Conservation (phyloP, 2,797 vertebrate genomes). For the Malurus leucopterus region DNA sequence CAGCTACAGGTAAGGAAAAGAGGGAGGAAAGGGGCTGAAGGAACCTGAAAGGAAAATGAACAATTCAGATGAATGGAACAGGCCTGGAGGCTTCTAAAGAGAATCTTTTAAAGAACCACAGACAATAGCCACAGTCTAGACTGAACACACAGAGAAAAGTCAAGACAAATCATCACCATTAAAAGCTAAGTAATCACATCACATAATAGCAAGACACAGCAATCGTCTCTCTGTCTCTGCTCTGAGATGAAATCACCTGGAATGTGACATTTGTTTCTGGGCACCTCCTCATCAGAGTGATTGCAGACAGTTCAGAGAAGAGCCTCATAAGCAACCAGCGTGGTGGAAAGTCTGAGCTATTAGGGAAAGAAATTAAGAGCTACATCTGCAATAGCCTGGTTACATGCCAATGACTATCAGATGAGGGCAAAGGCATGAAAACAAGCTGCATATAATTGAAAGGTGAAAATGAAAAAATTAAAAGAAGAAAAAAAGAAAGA, state of each 20-base stretch:
- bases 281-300: constrained; percentile 9
- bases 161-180: constrained; percentile 40
- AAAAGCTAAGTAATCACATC: constrained; percentile 52
- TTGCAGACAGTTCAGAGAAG: not conserved
- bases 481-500: fast-evolving
- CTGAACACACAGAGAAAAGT: constrained; percentile 55
- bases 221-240: not conserved
- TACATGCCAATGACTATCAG: not conserved
- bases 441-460: not conserved
- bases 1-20: not conserved
- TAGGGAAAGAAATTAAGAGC: not conserved
- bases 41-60: constrained; percentile 34
- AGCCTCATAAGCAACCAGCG: not conserved
- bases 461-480: not conserved
- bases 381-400: not conserved
- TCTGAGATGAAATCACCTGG: constrained; percentile 44
- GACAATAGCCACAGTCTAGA: constrained; percentile 62
- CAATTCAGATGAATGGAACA: constrained; percentile 53
- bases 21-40: constrained; percentile 38
- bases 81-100: constrained; percentile 31
- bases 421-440: not conserved
- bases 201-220: not conserved
- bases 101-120: constrained; percentile 47
- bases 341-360: constrained; percentile 14
- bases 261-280: constrained; percentile 38